These are phyloP conservation scores for Napeogenes inachia DNA, from an alignment of 2,888 invertebrate species.

Conservation along the genomic window DNA sequence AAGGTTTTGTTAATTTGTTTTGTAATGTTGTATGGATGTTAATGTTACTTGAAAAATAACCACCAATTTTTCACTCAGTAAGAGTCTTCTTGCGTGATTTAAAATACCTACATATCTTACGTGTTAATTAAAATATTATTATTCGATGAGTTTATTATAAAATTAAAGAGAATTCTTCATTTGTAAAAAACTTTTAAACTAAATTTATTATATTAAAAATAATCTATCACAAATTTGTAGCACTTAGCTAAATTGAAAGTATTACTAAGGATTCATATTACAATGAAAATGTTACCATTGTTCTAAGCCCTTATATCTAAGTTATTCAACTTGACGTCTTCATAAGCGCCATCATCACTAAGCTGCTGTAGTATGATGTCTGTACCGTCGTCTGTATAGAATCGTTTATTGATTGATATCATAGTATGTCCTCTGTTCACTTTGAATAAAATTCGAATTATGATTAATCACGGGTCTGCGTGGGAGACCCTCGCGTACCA, in stretches of 20 bases:
- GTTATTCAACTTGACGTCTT: conserved; percentile 71
- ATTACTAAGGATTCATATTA: conserved; percentile 43
- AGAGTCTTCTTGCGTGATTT: conserved; percentile 47
- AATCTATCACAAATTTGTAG: background rate
- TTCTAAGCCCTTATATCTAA: conserved; percentile 58
- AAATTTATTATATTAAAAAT: background rate
- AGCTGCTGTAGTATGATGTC: conserved; percentile 76
- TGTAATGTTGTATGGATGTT: conserved; percentile 41
- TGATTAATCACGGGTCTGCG: conserved; percentile 75
- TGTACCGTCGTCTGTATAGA: conserved; percentile 73
- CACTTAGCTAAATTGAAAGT: background rate
- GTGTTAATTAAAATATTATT: background rate
- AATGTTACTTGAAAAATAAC: conserved; percentile 63
- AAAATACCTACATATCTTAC: background rate
- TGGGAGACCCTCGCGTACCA: conserved; percentile 72
- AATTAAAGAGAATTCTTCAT: background rate
- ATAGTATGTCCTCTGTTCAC: conserved; percentile 76
- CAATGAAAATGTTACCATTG: conserved; percentile 65
- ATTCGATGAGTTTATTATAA: background rate
- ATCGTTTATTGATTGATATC: conserved; percentile 78
- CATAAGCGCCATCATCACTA: conserved; percentile 70
- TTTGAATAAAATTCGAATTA: conserved; percentile 79
- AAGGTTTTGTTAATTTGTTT: background rate
- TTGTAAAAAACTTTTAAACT: background rate
- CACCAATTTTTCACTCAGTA: conserved; percentile 65